Base-by-base conservation (phyloP, 2,113 vertebrate species). In the Atherinomorus stipes region DNA sequence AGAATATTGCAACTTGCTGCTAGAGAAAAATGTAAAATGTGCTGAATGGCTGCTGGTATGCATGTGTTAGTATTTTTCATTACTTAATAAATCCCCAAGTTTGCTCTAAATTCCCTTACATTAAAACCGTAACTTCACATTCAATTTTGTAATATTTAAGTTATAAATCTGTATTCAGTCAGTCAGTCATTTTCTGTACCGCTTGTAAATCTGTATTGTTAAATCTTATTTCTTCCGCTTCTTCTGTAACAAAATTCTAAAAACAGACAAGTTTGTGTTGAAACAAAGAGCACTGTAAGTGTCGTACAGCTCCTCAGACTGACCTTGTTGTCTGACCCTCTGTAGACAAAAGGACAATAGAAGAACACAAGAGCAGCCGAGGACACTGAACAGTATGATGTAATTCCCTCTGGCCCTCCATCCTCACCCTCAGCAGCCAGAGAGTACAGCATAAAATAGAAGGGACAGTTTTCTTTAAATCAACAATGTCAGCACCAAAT, bases 311-410 rank as follows among this genome's bases (percentile, higher is more conserved):
- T 71, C 31, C 56, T 78, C 34, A 28, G 59, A 7, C 65, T 6
- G 62, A 26, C 61, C 64, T 59, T 84, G 75, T 67, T 78, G 60
- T 82, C 81, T 69, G 53, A 80, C 44, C 64, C 28, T 61, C 26
- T 18, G 1, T 56, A 47, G 71, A 88, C 82, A 86, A 77, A 78
- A 69, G 74, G 57, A 71, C 86, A 68, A 83, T 51, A 63, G 74
- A 64, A 8, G 31, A 57, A 66, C 50, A 49, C 25, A 64, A 70
- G 75, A 51, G 59, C 6, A 19, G 34, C 59, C 49, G 44, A 71
- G 66, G 40, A 62, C 53, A 64, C 67, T 52, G 45, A 42, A 23
- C 37, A 44, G 42, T 16, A n/a, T 72, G 72, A 44, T 49, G 71
- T 80, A 22, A 86, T 81, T 58, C 53, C 37, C 21, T 47, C 28